Evolutionary conservation across 2,113 vertebrate genomes (phyloP), one percentile per base, ranked within the genome.

Genomic region (Hymenochirus boettgeri): DNA sequence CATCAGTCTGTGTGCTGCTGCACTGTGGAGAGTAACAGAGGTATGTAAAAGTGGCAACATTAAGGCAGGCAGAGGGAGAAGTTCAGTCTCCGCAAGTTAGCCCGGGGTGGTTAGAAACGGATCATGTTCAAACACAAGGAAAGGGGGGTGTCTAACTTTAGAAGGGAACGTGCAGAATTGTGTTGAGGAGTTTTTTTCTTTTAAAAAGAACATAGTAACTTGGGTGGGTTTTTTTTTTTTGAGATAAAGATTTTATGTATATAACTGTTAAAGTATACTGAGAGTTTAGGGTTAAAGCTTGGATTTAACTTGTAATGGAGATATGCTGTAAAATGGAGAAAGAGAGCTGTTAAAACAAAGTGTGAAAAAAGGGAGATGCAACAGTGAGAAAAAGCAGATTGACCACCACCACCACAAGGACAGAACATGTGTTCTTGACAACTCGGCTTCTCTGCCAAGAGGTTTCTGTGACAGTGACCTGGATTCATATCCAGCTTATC

Each of bases 401-500:
- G 60, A 53, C 71, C 65, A 75, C 70, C 58, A 18, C 72, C n/a
- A n/a, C n/a, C n/a, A n/a, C 62, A 75, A 70, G 76, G 59, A 54
- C 15, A 18, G 64, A 86, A 81, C 84, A 84, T 80, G 81, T 85
- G 86, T 81, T 82, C 82, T 76, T 82, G 78, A 81, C 84, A 84
- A 86, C 83, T 79, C 78, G 85, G 77, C 83, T 72, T 81, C 66
- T 76, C 78, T 65, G 31, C 74, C 75, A 72, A 74, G 52, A 74
- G 74, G 60, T 64, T 70, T 42, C 75, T 1, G 71, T 74, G 75
- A 52, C 53, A 33, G 57, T 77, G 81, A 73, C 71, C 79, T 65
- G 74, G 10, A 72, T 75, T 75, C 66, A 74, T 75, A 73, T 72
- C 57, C 22, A 66, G 64, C 18, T 18, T 39, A 9, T 22, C 73